Evolutionary conservation across 92 coral and sea anemone genomes (phyloP), one percentile per base, ranked within the genome.

Genomic region (Porites cylindrica): DNA sequence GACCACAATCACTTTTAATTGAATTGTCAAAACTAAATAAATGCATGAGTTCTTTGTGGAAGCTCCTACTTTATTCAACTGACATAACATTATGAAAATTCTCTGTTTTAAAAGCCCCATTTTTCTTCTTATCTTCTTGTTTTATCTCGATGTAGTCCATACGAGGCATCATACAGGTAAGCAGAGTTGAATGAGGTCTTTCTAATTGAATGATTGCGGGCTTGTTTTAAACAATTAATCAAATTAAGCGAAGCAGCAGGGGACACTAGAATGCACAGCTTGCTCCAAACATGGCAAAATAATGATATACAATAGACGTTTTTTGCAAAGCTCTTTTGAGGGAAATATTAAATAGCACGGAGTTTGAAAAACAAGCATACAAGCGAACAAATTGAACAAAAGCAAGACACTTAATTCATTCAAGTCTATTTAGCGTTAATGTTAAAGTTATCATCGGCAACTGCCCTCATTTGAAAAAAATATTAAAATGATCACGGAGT

Each of bases 101-200:
- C 56, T 43, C n/a, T 59, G 23, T 47, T 19, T 12, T 50, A 19
- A 6, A 1, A 26, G 8, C 50, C 52, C 60, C 10, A 3, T 38
- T 12, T 32, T 82, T 0, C 38, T 53, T 14, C 26, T 82, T 18
- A 52, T 38, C 17, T 16, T 47, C 3, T 18, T 70, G 16, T 64
- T 72, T 1, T 12, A 19, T 9, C 3, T 82, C 20, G 19, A 47
- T 1, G 51, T 26, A 60, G 77, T 18, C 13, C 69, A 70, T 52
- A 10, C 86, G 7, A 58, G 70, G 70, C 66, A 82, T 10, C 78
- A 14, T n/a, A n/a, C 2, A 58, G 70, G 77, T 59, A 38, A 43
- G 13, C 10, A 65, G 1, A 62, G 19, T 13, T 53, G 18, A 26
- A 64, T 66, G 51, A 51, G 16, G 14, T 20, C 20, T 47, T 10